Base-by-base conservation (phyloP, 2,113 vertebrate species). In the Antechinus stuartii region DNA sequence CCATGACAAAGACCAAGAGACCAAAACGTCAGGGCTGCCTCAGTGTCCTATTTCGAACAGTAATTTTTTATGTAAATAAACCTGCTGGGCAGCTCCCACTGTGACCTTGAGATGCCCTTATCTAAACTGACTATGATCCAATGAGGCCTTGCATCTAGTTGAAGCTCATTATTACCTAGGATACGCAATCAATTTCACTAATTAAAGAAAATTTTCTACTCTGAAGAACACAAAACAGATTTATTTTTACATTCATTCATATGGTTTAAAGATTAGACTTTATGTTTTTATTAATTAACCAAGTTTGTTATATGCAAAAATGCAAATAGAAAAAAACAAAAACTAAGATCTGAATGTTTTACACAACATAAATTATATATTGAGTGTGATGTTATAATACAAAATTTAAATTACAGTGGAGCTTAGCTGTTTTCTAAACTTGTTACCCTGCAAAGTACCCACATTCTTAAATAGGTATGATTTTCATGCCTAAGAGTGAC, bases 1-100 rank as follows among this genome's bases (percentile, higher is more conserved):
- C 99, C 99, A 99, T 99, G 99, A 99, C 99, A 99, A 99, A 99
- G 99, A 99, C 98, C 98, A 99, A 99, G 98, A 99, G 99, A 99
- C 99, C 99, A 99, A 98, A 99, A 98, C 96, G 97, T 98, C 98
- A 98, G 98, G 97, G 98, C 98, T 98, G 98, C 98, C 98, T 98
- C 98, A 97, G 98, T 98, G 98, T 97, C 98, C 98, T 98, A 98
- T 98, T 98, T 98, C 98, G 98, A 98, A 98, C 98, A 98, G 98
- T 98, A 99, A 99, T 99, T 99, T 99, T 99, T 98, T 98, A 99
- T 99, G 99, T 98, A 99, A 99, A 99, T 99, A 30, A 98, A 54
- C 95, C 98, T 98, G 98, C 98, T 98, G 99, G 99, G 98, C 98
- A 98, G 98, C 98, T 99, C 98, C 98, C 98, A 96, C 97, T 90